Conservation (phyloP, 2,888 invertebrate species). For the Microdon myrmicae region DNA sequence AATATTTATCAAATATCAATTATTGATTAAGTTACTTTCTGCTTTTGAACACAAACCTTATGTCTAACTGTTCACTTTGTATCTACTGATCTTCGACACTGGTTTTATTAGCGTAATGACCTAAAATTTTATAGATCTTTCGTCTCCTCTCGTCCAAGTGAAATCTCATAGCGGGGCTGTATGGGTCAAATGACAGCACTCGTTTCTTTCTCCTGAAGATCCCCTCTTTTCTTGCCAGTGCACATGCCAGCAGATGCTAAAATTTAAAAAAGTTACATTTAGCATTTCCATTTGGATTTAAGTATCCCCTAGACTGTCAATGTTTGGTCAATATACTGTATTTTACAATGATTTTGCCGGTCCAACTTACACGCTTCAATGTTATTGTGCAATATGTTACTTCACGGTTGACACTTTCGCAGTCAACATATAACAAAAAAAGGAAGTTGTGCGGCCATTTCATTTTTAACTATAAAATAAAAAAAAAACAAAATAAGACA, state of each 20-base stretch:
- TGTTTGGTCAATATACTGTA: no score
- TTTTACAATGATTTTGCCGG: no score
- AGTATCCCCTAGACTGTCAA: no score
- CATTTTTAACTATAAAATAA: no score
- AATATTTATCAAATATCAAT: constrained; percentile 9
- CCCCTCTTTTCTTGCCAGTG: constrained; percentile 73
- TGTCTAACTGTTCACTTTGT: constrained; percentile 16
- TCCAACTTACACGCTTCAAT: no score
- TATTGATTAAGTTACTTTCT: constrained; percentile 20
- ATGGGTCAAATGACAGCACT: constrained; percentile 76
- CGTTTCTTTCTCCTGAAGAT: constrained; percentile 78
- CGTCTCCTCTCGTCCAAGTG: constrained; percentile 68
- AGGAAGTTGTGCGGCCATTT: no score
- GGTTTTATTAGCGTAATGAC: constrained; percentile 50
- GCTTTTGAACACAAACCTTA: no score
- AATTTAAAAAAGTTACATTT: constrained; percentile 23
- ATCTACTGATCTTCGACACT: constrained; percentile 46
- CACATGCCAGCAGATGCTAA: constrained; percentile 71
- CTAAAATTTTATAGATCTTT: constrained; percentile 68
- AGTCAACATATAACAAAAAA: no score
- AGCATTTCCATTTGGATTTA: no score
- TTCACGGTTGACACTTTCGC: no score
- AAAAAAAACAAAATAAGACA: no score
- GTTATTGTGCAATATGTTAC: no score
- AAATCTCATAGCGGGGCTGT: constrained; percentile 72